A percentile compares a stretch with the other conserved stretches of the same genome.
Conservation (phyloP, 37 sponge, comb jelly and placozoan species). For the Oopsacas minuta region DNA sequence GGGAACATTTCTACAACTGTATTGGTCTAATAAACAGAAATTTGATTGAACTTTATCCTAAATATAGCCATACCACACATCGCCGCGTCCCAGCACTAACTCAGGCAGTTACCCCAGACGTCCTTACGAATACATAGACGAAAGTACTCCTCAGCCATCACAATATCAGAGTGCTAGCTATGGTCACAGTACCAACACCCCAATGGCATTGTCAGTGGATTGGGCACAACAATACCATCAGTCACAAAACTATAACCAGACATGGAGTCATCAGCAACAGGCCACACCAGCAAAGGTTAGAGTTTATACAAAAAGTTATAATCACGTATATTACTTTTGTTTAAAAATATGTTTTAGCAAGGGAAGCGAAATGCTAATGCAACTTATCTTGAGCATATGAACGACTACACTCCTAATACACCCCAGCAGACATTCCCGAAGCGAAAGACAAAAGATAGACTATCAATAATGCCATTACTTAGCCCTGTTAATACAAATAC, state of each 20-base stretch:
- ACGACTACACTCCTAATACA: neutral
- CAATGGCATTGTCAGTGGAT: neutral
- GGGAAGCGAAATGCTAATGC: neutral
- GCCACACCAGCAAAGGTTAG: no score
- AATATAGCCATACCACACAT: neutral
- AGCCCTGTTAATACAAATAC: neutral
- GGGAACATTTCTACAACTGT: no score
- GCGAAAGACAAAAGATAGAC: neutral
- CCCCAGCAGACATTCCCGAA: neutral
- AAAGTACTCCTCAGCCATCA: neutral
- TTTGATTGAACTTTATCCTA: neutral
- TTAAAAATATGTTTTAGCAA: neutral
- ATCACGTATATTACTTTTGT: neutral
- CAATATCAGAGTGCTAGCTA: neutral
- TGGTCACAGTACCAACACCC: neutral
- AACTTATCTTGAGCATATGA: neutral
- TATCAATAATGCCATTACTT: neutral
- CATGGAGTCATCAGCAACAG: no score
- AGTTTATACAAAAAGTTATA: no score
- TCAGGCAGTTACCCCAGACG: neutral
- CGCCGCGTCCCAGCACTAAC: neutral
- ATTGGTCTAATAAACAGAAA: no score
- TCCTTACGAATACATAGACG: neutral
- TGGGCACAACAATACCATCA: constrained; percentile 13
- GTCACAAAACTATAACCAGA: no score